Evolutionary conservation across 1,140 invertebrate genomes (phyloP).

Genomic region (Scaptomyza montana): DNA sequence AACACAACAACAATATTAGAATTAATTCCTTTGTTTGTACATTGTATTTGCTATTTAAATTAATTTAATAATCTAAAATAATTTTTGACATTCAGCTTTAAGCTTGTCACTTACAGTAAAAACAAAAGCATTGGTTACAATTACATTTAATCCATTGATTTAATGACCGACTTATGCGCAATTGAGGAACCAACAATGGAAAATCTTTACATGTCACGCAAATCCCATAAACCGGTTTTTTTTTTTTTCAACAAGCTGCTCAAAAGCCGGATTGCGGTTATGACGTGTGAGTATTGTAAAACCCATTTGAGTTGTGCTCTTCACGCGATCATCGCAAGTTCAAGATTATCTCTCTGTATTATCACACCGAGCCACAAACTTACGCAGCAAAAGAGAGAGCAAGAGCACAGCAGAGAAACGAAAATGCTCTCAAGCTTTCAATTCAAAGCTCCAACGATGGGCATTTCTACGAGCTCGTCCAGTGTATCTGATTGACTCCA

Average conservation of each 20-base stretch:
- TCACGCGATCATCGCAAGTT: constrained; percentile 2
- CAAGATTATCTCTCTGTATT: constrained; percentile 27
- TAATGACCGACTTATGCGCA: constrained; percentile 3
- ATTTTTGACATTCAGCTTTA: too few relatives aligned
- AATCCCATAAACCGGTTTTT: constrained; percentile 35
- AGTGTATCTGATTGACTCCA: constrained; percentile 26
- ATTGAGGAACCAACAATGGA: constrained; percentile 2
- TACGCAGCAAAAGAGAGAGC: not conserved
- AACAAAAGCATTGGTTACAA: not conserved
- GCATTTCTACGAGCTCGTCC: constrained; percentile 2
- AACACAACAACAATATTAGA: not conserved
- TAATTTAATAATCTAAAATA: too few relatives aligned
- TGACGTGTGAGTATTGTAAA: constrained; percentile 9
- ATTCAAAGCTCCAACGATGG: constrained; percentile 28
- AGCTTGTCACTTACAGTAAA: too few relatives aligned
- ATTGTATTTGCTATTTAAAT: too few relatives aligned
- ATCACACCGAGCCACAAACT: constrained; percentile 4
- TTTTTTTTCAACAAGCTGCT: constrained; percentile 3
- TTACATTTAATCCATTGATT: constrained; percentile 18
- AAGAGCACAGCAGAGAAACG: not conserved
- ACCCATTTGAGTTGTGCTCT: constrained; percentile 8
- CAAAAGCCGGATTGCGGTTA: constrained; percentile 9
- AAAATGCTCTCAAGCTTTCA: constrained; percentile 26
- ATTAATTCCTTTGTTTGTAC: not conserved
- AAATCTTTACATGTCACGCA: not conserved